Percentiles rank a stretch among this genome's conserved stretches.
Evolutionary conservation across 2,113 vertebrate species (phyloP).

Genomic region (Crotophaga sulcirostris): DNA sequence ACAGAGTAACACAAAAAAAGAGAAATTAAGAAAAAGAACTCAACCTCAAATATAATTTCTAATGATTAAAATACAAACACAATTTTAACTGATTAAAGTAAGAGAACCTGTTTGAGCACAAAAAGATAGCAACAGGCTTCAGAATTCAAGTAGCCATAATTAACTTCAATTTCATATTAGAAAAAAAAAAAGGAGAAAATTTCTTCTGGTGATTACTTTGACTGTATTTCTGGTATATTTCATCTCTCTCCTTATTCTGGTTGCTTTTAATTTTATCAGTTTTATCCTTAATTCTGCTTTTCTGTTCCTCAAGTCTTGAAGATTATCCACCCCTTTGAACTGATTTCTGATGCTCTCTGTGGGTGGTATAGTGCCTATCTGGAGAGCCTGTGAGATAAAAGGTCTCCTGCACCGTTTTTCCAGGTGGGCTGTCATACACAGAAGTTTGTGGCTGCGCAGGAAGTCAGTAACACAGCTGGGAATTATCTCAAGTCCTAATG

Average conservation of each 20-base stretch:
- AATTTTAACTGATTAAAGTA: slow-evolving; percentile 24
- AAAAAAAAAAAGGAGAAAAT: not conserved
- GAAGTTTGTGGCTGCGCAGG: not conserved
- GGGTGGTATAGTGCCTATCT: not conserved
- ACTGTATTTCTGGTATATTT: not conserved
- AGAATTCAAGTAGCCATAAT: not conserved
- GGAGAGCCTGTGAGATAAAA: not conserved
- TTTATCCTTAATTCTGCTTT: slow-evolving; percentile 6
- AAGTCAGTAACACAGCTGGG: not conserved
- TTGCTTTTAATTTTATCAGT: slow-evolving; percentile 18
- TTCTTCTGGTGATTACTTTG: not conserved
- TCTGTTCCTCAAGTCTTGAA: not conserved
- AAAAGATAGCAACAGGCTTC: not conserved
- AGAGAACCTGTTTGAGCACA: slow-evolving; percentile 26
- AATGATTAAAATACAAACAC: not conserved
- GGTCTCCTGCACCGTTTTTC: not conserved
- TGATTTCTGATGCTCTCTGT: not conserved
- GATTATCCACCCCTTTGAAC: slow-evolving; percentile 10
- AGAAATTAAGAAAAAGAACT: not conserved
- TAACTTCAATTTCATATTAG: slow-evolving; percentile 6
- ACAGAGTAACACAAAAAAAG: not conserved
- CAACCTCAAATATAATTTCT: not conserved
- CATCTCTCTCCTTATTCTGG: not conserved
- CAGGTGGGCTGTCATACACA: not conserved
- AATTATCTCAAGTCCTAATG: not conserved